phyloP scores from a whole-genome alignment of 2,797 vertebrate genomes.

The Oryzias sinensis region DNA sequence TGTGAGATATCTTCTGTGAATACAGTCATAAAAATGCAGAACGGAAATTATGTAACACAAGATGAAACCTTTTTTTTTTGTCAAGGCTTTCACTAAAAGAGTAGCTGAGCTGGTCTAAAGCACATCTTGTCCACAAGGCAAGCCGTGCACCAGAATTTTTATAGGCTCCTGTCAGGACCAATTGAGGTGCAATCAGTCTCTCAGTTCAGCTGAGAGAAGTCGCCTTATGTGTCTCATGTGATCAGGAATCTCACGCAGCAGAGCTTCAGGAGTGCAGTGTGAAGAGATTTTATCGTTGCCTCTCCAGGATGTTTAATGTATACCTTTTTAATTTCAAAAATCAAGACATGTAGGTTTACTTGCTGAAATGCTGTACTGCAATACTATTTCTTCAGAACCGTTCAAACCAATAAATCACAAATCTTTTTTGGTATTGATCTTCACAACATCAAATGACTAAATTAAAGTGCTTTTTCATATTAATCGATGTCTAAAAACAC shows the following conservation, averaged over 20 bases:
- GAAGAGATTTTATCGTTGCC: constrained; percentile 24
- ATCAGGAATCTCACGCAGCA: constrained; percentile 26
- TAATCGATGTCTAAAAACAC: too few relatives aligned
- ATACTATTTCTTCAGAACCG: too few relatives aligned
- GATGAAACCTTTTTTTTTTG: background rate
- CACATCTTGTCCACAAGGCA: constrained; percentile 25
- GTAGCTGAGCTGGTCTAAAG: constrained; percentile 18
- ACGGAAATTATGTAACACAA: background rate
- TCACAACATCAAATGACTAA: too few relatives aligned
- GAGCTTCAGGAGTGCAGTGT: constrained; percentile 13
- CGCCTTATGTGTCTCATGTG: constrained; percentile 33
- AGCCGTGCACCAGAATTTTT: constrained; percentile 13
- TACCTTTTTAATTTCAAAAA: constrained; percentile 10
- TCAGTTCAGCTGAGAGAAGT: constrained; percentile 26
- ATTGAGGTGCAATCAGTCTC: constrained; percentile 54
- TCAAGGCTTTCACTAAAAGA: constrained; percentile 1
- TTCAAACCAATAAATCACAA: too few relatives aligned
- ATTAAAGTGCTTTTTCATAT: too few relatives aligned
- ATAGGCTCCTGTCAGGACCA: constrained; percentile 38
- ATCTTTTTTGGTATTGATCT: too few relatives aligned
- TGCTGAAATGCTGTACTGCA: too few relatives aligned
- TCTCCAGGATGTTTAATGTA: background rate
- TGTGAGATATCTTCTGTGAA: too few relatives aligned
- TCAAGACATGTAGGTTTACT: background rate
- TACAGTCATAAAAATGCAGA: background rate